Conservation (phyloP, 2,113 vertebrate genomes). For the Clinocottus analis region DNA sequence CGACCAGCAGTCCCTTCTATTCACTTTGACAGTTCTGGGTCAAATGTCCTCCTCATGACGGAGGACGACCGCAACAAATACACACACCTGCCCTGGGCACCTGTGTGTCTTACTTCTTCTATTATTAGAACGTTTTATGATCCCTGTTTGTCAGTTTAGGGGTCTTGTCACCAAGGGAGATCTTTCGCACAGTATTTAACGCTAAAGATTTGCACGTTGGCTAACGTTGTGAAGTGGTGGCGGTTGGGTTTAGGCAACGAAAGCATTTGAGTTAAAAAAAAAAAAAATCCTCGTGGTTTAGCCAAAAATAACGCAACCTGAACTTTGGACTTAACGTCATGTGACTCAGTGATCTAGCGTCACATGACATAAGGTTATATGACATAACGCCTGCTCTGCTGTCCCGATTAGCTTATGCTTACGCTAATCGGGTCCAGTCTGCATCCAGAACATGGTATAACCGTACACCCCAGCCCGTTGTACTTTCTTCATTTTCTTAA, state of each 20-base stretch:
- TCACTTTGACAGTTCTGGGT: conserved; percentile 64
- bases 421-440: too few relatives aligned
- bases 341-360: neutral
- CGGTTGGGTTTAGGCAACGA: neutral
- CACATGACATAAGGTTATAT: too few relatives aligned
- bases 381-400: too few relatives aligned
- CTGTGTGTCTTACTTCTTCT: neutral
- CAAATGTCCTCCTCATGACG: conserved; percentile 38
- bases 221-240: neutral
- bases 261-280: neutral
- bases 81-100: neutral
- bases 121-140: neutral
- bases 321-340: neutral
- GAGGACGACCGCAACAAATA: conserved; percentile 11
- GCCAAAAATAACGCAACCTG: neutral
- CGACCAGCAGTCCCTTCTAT: conserved; percentile 25
- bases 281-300: neutral
- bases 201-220: neutral
- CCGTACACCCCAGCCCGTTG: too few relatives aligned
- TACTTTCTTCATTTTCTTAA: too few relatives aligned
- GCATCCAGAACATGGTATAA: too few relatives aligned
- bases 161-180: neutral
- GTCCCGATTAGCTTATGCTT: too few relatives aligned
- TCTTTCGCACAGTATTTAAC: neutral
- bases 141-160: neutral